phyloP scores from a whole-genome alignment of 2,797 vertebrate genomes.

The Mergus octosetaceus region DNA sequence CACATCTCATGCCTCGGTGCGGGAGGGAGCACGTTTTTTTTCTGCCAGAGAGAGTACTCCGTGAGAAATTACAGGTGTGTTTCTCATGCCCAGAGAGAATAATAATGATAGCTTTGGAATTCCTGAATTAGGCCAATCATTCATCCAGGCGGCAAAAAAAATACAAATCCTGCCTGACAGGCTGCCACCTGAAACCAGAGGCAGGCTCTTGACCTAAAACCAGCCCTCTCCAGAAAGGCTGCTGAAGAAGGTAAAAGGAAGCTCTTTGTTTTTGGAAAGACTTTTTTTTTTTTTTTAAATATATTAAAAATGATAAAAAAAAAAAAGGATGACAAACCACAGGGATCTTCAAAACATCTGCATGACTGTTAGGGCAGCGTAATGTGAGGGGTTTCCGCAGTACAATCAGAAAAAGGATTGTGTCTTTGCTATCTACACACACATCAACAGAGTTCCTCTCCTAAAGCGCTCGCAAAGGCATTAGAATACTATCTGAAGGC shows the following conservation, averaged over 20 bases:
- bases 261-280: neutral
- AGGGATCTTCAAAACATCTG: neutral
- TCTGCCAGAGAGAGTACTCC: conserved; percentile 17
- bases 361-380: accelerated
- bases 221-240: neutral
- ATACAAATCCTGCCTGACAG: conserved; percentile 53
- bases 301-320: too few relatives aligned
- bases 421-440: neutral
- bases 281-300: too few relatives aligned
- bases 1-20: neutral
- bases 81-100: conserved; percentile 42
- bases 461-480: neutral
- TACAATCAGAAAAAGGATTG: accelerated
- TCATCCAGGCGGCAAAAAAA: conserved; percentile 34
- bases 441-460: neutral
- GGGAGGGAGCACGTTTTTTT: conserved; percentile 5
- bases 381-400: neutral
- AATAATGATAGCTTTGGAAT: conserved; percentile 33
- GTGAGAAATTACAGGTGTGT: conserved; percentile 63
- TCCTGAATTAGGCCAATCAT: conserved; percentile 57
- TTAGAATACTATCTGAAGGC: neutral
- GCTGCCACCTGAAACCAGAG: conserved; percentile 63
- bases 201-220: conserved; percentile 58
- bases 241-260: conserved; percentile 28
- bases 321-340: neutral